Evolutionary conservation across 2,797 vertebrate genomes (phyloP), one percentile per base, ranked within the genome.

Genomic region (Betta splendens): DNA sequence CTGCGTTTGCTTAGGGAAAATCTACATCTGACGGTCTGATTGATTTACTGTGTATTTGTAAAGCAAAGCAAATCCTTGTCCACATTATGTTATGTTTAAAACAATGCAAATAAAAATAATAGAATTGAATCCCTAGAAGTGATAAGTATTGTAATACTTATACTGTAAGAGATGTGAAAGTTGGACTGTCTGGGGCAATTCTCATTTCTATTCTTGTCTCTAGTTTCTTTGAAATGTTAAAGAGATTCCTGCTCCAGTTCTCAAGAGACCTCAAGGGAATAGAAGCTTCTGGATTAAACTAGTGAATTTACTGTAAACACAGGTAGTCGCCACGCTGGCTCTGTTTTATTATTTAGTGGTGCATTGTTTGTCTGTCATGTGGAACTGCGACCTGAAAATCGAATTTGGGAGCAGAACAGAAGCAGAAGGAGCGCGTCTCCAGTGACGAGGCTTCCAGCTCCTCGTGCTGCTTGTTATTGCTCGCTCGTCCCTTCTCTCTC

Each of bases 181-280:
- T 20, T 35, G 31, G n/a, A n/a, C n/a, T n/a, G n/a, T n/a, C n/a
- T n/a, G n/a, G n/a, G n/a, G n/a, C n/a, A n/a, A n/a, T 44, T 5
- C 26, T 29, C 22, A 5, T 48, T 39, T 43, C 9, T 4, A 15
- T 40, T 44, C 2, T 9, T 3, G 5, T 43, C 3, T 1, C 5
- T 16, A 32, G 10, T 37, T 8, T 53, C 17, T 51, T 22, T 50
- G 12, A 46, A 67, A 15, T 23, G 8, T 9, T 15, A 16, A 46
- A 33, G 28, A 35, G 33, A 48, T 21, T 55, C 21, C 37, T 37
- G 17, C 20, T 58, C 22, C 17, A 46, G n/a, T 31, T 5, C 6
- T 45, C 16, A 31, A 39, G 29, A 8, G 47, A 36, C 22, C 2
- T 36, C 1, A 17, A 12, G 3, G 7, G 6, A n/a, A 51, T 35